Evolutionary conservation across 92 coral and sea anemone species (phyloP).

Genomic region (Hydrozoanthus gracilis): DNA sequence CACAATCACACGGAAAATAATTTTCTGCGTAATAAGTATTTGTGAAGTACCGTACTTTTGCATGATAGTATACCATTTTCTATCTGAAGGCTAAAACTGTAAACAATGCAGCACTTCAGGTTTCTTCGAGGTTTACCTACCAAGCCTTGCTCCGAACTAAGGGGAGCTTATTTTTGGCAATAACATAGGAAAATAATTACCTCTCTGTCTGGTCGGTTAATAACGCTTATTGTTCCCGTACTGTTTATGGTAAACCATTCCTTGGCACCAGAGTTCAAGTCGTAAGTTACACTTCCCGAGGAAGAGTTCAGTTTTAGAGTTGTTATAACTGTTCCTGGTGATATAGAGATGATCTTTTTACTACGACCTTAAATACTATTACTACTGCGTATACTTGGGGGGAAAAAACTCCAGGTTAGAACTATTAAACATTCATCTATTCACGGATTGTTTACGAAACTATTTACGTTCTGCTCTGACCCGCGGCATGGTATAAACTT

Average conservation of each 20-base stretch:
- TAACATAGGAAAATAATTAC: neutral
- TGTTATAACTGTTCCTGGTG: neutral
- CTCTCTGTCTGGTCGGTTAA: slow-evolving; percentile 27
- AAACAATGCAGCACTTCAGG: neutral
- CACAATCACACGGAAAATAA: neutral
- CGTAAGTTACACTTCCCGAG: neutral
- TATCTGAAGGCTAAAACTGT: neutral
- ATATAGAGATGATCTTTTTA: neutral
- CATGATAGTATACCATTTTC: neutral
- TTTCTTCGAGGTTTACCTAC: neutral
- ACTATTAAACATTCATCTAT: no score
- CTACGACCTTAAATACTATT: no score
- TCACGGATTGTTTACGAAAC: neutral
- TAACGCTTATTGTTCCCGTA: slow-evolving; percentile 4
- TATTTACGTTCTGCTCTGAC: no score
- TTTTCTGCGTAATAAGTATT: neutral
- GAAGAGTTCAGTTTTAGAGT: neutral
- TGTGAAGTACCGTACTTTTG: neutral
- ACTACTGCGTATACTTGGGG: no score
- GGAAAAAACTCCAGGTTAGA: no score
- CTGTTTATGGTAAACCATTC: slow-evolving; percentile 33
- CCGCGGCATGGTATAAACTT: no score
- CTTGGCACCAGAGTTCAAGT: neutral
- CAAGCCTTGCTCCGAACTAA: neutral
- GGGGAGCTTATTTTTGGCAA: no score